These are phyloP conservation scores for Dinoponera quadriceps DNA, from an alignment of 1,140 invertebrate genomes.

Conservation along the genomic window DNA sequence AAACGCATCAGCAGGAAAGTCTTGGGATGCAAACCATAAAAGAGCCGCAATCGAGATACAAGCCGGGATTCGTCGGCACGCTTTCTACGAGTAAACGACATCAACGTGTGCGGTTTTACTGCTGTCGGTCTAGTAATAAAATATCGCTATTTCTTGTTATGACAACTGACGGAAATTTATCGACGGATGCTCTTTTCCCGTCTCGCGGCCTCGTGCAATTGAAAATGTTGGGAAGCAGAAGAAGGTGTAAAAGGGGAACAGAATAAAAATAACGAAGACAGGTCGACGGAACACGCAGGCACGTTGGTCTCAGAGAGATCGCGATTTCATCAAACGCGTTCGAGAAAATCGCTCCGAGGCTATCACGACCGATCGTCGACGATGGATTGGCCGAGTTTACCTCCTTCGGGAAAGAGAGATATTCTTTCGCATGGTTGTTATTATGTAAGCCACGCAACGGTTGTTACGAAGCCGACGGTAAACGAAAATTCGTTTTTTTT, in stretches of 20 bases:
- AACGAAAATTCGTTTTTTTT: not conserved
- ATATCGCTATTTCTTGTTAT: conserved; percentile 44
- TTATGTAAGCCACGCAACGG: conserved; percentile 4
- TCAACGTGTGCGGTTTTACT: conserved; percentile 20
- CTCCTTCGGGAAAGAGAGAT: not conserved
- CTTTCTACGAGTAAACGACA: conserved; percentile 20
- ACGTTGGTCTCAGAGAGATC: not conserved
- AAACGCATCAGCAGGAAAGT: not conserved
- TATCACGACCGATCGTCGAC: conserved; percentile 2
- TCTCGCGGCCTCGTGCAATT: not conserved
- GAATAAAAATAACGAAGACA: not conserved
- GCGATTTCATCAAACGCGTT: conserved; percentile 43
- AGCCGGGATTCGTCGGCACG: not conserved
- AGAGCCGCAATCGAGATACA: conserved; percentile 23
- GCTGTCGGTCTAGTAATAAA: conserved; percentile 28
- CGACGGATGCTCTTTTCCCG: conserved; percentile 1
- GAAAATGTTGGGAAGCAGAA: not conserved
- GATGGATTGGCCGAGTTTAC: conserved; percentile 19
- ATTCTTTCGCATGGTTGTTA: not conserved
- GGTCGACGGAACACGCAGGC: not conserved
- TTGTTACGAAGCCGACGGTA: not conserved
- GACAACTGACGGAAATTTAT: conserved; percentile 22
- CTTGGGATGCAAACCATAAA: conserved; percentile 7
- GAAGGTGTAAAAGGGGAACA: not conserved
- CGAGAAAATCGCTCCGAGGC: conserved; percentile 39